Percentiles rank a stretch among this genome's conserved stretches.
These are phyloP conservation scores for Atherinosoma microstoma DNA, from an alignment of 2,797 vertebrate species.

Conservation along the genomic window DNA sequence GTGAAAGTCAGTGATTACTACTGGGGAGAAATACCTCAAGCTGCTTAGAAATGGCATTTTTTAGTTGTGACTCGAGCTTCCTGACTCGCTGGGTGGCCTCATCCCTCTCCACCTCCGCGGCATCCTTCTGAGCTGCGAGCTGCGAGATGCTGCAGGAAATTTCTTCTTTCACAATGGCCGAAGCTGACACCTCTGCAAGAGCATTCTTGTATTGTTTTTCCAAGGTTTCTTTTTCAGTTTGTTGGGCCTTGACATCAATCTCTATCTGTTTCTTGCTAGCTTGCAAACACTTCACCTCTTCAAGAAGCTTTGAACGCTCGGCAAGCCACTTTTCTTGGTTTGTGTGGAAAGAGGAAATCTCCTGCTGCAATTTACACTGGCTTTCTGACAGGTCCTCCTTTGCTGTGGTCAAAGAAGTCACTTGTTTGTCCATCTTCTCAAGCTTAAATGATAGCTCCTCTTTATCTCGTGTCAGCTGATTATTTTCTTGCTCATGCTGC, in stretches of 20 bases:
- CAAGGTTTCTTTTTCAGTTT: conserved; percentile 78
- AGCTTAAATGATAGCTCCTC: conserved; percentile 75
- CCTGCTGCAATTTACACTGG: conserved; percentile 73
- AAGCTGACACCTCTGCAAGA: conserved; percentile 72
- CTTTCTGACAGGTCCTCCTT: conserved; percentile 79
- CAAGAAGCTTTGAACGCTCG: conserved; percentile 69
- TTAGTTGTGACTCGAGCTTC: conserved; percentile 87
- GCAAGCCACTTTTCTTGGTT: conserved; percentile 67
- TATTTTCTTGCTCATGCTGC: conserved; percentile 76
- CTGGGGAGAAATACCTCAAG: conserved; percentile 84
- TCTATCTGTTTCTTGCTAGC: conserved; percentile 68
- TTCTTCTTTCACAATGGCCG: conserved; percentile 79
- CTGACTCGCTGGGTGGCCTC: conserved; percentile 84
- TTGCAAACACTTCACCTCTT: conserved; percentile 75
- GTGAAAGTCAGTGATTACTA: conserved; percentile 77
- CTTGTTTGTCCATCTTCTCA: conserved; percentile 74
- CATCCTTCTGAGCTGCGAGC: conserved; percentile 82
- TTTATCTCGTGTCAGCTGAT: conserved; percentile 72
- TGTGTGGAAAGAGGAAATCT: conserved; percentile 76
- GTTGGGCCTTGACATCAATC: conserved; percentile 62
- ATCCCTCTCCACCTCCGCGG: conserved; percentile 85
- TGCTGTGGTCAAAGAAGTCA: conserved; percentile 74
- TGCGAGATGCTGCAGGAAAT: conserved; percentile 79
- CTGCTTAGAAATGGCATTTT: conserved; percentile 88
- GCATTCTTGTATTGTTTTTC: conserved; percentile 75